These are phyloP conservation scores for Apamea sordens DNA, from an alignment of 2,888 invertebrate genomes.

Conservation along the genomic window DNA sequence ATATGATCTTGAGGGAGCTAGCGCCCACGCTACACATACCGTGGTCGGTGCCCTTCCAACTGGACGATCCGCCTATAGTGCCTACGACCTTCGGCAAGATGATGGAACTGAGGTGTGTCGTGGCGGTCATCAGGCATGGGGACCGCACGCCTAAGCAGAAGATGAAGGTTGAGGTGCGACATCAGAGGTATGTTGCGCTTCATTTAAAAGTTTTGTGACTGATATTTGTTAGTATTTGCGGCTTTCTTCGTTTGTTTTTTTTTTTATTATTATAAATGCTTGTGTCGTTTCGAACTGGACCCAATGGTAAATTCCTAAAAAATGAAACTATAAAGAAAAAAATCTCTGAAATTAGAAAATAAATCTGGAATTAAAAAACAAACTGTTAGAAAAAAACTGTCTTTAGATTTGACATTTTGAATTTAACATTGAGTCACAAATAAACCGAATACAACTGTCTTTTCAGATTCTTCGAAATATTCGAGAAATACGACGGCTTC, in stretches of 20 bases:
- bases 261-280: not conserved
- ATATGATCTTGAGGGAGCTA: constrained; percentile 98
- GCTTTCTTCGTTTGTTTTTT: not conserved
- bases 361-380: not conserved
- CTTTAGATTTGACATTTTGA: not conserved
- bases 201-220: not conserved
- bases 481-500: constrained; percentile 98
- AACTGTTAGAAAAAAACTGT: not conserved
- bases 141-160: constrained; percentile 99
- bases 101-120: constrained; percentile 97
- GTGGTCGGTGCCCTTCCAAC: constrained; percentile 98
- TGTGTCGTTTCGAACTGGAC: not conserved
- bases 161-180: constrained; percentile 99
- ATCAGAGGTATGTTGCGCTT: constrained; percentile 93
- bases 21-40: constrained; percentile 99
- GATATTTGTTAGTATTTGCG: not conserved
- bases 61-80: constrained; percentile 99
- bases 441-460: not conserved
- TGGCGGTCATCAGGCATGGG: constrained; percentile 99
- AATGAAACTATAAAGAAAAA: not conserved
- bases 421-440: not conserved
- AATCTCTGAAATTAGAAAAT: not conserved
- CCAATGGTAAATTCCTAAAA: not conserved
- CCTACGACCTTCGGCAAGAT: constrained; percentile 99
- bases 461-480: constrained; percentile 98